Conservation (phyloP, 2,888 invertebrate genomes). For the Drosophila mettleri region DNA sequence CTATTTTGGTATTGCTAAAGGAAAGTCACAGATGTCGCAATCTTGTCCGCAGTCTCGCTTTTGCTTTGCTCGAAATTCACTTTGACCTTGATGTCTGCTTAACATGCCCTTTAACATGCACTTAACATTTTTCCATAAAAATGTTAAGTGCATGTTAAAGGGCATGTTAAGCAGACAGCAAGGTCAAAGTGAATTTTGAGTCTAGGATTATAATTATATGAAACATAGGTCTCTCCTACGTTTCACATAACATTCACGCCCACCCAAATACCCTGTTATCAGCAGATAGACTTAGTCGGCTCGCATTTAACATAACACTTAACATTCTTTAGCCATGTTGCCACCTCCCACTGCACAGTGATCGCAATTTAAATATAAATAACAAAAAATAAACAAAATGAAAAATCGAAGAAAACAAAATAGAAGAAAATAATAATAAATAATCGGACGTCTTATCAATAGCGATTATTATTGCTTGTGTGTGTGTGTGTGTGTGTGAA, state of each 20-base stretch:
- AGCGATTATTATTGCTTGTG: constrained; percentile 41
- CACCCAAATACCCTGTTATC: background rate
- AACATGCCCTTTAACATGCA: background rate
- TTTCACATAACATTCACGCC: too few species aligned
- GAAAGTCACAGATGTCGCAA: background rate
- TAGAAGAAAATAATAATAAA: constrained; percentile 19
- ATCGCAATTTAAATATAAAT: constrained; percentile 36
- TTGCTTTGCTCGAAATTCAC: too few species aligned
- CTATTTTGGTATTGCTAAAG: background rate
- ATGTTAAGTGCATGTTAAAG: constrained; percentile 2
- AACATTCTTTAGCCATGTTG: background rate
- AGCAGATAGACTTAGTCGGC: background rate
- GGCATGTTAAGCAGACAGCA: background rate
- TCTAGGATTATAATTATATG: too few species aligned
- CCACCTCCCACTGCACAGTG: constrained; percentile 20
- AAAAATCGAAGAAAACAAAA: constrained; percentile 16
- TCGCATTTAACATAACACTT: background rate
- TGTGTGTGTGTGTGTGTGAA: constrained; percentile 14
- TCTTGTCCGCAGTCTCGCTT: too few species aligned
- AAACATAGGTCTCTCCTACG: too few species aligned
- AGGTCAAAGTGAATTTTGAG: too few species aligned
- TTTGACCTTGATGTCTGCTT: too few species aligned
- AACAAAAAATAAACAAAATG: constrained; percentile 37
- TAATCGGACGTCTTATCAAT: constrained; percentile 52
- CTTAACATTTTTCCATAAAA: constrained; percentile 3